These are phyloP conservation scores for Salmo trutta DNA, from an alignment of 2,797 vertebrate genomes.

Conservation along the genomic window DNA sequence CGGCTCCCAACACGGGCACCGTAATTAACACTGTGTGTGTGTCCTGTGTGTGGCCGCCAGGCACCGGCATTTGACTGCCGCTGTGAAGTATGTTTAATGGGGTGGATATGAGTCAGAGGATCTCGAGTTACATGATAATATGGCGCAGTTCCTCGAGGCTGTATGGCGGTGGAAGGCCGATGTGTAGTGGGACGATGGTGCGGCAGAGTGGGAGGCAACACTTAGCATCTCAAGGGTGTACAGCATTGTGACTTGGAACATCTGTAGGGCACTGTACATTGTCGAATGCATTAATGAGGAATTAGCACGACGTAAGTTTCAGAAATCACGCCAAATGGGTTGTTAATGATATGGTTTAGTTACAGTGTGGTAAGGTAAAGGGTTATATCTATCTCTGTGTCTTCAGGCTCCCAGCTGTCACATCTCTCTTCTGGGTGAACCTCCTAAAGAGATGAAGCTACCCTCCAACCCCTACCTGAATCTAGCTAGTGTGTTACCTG, in stretches of 20 bases:
- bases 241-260: background rate
- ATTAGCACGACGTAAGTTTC: background rate
- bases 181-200: no score
- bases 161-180: no score
- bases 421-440: conserved; percentile 91
- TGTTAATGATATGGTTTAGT: no score
- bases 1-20: background rate
- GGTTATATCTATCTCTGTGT: background rate
- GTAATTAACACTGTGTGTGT: background rate
- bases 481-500: conserved; percentile 91
- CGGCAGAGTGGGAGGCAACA: no score
- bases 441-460: conserved; percentile 91
- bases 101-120: background rate
- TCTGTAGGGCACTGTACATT: background rate
- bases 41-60: background rate
- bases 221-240: background rate
- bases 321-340: no score
- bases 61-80: no score
- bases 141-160: no score
- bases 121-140: background rate
- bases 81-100: no score
- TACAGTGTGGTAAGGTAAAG: background rate
- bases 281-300: background rate
- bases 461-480: conserved; percentile 97
- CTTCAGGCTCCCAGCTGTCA: conserved; percentile 78